Evolutionary conservation across 2,888 invertebrate species (phyloP), one percentile per base, ranked within the genome.

Genomic region (Altica lythri): DNA sequence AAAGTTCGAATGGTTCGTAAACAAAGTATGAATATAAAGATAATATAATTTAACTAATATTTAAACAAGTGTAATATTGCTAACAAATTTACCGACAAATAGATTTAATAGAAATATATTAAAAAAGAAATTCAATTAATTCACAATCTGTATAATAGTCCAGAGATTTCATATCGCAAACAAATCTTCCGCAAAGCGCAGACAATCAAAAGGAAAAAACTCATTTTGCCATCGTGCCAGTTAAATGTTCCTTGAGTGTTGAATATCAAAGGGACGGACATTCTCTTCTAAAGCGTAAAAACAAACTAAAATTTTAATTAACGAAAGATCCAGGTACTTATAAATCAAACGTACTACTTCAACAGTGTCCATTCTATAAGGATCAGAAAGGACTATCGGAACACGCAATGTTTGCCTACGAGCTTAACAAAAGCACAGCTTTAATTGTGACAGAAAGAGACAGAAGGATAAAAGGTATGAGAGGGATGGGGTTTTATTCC

Each of bases 371-470:
- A 68, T 71, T 67, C 68, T 66, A 56, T 55, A 67, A 68, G 69
- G 70, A 70, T 69, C 69, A 69, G 68, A 65, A 61, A 64, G 65
- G 68, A 67, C 70, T 66, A 67, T 65, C 68, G 63, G 64, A 64
- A 68, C 69, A 68, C 66, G 70, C 69, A 71, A 72, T 74, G 74
- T 74, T 74, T 75, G 73, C 73, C 57, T 66, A 64, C 63, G 61
- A 67, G 74, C 73, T 73, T 72, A 73, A 72, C 72, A 69, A 71
- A 72, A 73, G 73, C 72, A 61, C 63, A 65, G 72, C 69, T 72
- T 73, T 74, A 75, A 74, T 74, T 73, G 73, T 71, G 59, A 38
- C 49, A 53, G 59, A 51, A 57, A 49, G 49, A 49, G 49, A 32
- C 13, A 14, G 40, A 14, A 16, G 17, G 18, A n/a, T 17, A 14